Evolutionary conservation across 2,797 vertebrate genomes (phyloP).

Genomic region (Delichon dasypus): DNA sequence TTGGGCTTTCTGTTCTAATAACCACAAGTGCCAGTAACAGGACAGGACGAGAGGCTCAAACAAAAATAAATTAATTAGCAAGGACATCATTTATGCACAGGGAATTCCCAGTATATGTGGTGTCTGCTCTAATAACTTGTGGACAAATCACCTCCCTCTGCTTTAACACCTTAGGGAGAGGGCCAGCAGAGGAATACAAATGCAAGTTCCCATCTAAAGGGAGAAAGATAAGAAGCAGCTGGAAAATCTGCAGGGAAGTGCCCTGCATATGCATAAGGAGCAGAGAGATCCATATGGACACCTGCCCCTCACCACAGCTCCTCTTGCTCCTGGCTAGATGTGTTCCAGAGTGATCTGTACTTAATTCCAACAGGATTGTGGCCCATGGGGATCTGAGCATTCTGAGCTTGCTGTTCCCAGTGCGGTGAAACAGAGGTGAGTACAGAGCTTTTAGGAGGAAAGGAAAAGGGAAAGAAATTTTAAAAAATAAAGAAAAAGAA

Average conservation of each 20-base stretch:
- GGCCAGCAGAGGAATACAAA: not conserved
- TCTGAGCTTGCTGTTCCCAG: not conserved
- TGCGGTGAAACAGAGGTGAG: not conserved
- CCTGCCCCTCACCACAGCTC: not conserved
- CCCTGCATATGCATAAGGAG: not conserved
- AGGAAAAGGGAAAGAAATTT: not conserved
- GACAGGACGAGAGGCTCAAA: slow-evolving; percentile 26
- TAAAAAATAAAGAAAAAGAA: not conserved
- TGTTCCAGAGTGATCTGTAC: not conserved
- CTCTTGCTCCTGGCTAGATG: not conserved
- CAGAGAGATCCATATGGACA: not conserved
- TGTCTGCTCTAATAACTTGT: slow-evolving; percentile 61
- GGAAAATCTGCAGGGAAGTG: not conserved
- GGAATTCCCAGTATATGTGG: slow-evolving; percentile 48
- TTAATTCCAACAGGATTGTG: not conserved
- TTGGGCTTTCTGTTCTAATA: slow-evolving; percentile 47
- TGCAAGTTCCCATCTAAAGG: not conserved
- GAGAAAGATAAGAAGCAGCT: not conserved
- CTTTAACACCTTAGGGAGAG: not conserved
- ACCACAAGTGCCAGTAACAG: slow-evolving; percentile 21
- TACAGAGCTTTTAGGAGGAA: not conserved
- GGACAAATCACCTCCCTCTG: slow-evolving; percentile 22
- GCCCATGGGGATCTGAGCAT: not conserved
- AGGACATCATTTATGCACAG: slow-evolving; percentile 66
- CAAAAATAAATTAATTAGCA: slow-evolving; percentile 68